phyloP scores from a whole-genome alignment of 2,797 vertebrate species.

The Myotis pilosus region DNA sequence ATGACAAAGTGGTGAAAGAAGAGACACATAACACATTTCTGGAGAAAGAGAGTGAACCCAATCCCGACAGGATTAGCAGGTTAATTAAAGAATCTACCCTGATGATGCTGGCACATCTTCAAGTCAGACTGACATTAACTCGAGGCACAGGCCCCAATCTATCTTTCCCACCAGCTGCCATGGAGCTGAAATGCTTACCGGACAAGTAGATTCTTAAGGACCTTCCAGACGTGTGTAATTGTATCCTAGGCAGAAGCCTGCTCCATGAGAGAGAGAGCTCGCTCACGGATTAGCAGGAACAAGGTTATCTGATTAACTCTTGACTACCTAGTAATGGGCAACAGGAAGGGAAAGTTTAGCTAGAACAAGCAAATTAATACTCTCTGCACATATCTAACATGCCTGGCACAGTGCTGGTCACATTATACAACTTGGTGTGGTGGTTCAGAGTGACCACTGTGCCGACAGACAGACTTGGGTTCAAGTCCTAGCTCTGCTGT shows the following conservation, averaged over 20 bases:
- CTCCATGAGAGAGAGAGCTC: background rate
- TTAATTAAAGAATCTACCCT: slow-evolving; percentile 77
- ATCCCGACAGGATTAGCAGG: slow-evolving; percentile 72
- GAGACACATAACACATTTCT: slow-evolving; percentile 70
- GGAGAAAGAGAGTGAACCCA: slow-evolving; percentile 69
- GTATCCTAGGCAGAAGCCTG: background rate
- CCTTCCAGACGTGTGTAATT: background rate
- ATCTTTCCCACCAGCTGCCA: slow-evolving; percentile 65
- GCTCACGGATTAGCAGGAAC: background rate
- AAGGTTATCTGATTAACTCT: background rate
- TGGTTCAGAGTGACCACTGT: background rate
- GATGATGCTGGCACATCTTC: slow-evolving; percentile 74
- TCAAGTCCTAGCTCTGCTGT: background rate
- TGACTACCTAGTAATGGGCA: background rate
- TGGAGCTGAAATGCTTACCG: slow-evolving; percentile 29
- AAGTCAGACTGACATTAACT: slow-evolving; percentile 73
- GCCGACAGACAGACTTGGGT: background rate
- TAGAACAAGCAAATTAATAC: background rate
- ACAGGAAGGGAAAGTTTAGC: background rate
- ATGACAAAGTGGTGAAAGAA: slow-evolving; percentile 77
- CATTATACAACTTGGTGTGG: rapidly evolving
- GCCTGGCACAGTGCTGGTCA: background rate
- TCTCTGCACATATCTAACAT: background rate
- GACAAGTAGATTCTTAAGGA: slow-evolving; percentile 23
- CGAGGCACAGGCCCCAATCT: slow-evolving; percentile 64